Evolutionary conservation across 1,140 invertebrate genomes (phyloP), one percentile per base, ranked within the genome.

Genomic region (Temnothorax longispinosus): DNA sequence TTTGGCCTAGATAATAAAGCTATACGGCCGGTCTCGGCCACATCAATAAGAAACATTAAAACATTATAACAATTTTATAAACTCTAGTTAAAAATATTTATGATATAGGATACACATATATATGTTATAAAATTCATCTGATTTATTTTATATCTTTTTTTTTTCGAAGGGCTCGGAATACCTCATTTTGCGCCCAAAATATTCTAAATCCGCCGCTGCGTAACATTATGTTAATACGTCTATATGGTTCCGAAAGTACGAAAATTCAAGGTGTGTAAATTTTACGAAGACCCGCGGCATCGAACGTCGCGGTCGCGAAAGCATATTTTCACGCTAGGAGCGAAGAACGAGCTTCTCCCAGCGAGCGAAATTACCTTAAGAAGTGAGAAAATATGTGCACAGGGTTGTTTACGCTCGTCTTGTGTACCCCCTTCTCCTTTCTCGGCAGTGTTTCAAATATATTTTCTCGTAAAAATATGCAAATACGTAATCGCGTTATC

Each of bases 351-450:
- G 69, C 69, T 60, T 44, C 69, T 60, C 27, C 54, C 54, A 44
- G 56, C 54, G 54, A 71, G 56, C 67, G 71, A 84, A 84, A 84
- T 84, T 84, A 84, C 56, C 80, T 74, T 84, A 84, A 84, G 80
- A 84, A 84, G 69, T 84, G 69, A 74, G 80, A 75, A 84, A 84
- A 84, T 84, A 84, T 84, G 69, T 84, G 69, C 67, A 75, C 54
- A 84, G 69, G 41, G 80, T 74, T 75, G 80, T 84, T 84, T 84
- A 60, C 80, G 80, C 69, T 75, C 69, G 54, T 60, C 80, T 75
- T 41, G 50, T 15, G 38, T 58, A 54, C 38, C 21, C 11, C 44
- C 65, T 27, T 27, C 41, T 18, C 41, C 11, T 84, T 50, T 72
- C 50, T 52, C 69, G 80, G 80, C 69, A 84, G 69, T 84, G 69